A percentile compares a stretch with the other conserved stretches of the same genome.
Conservation (phyloP, 1,140 invertebrate species). For the Druon quercuslanigerum region DNA sequence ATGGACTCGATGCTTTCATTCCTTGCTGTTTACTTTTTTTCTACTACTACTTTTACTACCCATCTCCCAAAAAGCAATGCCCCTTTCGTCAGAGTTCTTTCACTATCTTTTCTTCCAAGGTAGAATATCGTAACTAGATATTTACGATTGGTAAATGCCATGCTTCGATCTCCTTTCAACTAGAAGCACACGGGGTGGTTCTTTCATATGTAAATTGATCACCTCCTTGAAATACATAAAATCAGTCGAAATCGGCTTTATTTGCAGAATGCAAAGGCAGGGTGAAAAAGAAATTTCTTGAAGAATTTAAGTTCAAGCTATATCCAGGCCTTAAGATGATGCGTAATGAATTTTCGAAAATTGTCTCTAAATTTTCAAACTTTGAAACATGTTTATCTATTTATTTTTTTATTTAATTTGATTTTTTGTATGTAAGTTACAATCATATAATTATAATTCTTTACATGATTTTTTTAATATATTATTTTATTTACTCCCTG, state of each 20-base stretch:
- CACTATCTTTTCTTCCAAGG: conserved; percentile 7
- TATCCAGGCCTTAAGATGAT: too few relatives aligned
- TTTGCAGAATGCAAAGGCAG: conserved; percentile 44
- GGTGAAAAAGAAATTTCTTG: neutral
- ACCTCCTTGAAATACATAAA: conserved; percentile 47
- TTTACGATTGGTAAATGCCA: conserved; percentile 53
- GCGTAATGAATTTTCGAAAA: too few relatives aligned
- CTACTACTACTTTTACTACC: neutral
- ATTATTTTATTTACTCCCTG: too few relatives aligned
- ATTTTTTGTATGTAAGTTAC: too few relatives aligned
- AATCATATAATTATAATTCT: too few relatives aligned
- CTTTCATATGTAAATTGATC: conserved; percentile 60
- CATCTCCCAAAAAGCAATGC: neutral
- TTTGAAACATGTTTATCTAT: too few relatives aligned
- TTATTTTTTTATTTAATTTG: too few relatives aligned
- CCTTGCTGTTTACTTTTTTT: neutral
- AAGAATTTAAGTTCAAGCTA: too few relatives aligned
- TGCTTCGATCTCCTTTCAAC: conserved; percentile 43
- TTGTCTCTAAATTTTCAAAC: too few relatives aligned
- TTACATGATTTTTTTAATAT: too few relatives aligned
- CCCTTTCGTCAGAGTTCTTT: neutral
- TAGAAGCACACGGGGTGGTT: conserved; percentile 44
- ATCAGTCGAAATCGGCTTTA: conserved; percentile 49
- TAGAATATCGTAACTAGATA: conserved; percentile 46
- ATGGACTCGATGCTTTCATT: conserved; percentile 17